Base-by-base conservation (phyloP, 2,113 vertebrate species). In the Ornithorhynchus anatinus region DNA sequence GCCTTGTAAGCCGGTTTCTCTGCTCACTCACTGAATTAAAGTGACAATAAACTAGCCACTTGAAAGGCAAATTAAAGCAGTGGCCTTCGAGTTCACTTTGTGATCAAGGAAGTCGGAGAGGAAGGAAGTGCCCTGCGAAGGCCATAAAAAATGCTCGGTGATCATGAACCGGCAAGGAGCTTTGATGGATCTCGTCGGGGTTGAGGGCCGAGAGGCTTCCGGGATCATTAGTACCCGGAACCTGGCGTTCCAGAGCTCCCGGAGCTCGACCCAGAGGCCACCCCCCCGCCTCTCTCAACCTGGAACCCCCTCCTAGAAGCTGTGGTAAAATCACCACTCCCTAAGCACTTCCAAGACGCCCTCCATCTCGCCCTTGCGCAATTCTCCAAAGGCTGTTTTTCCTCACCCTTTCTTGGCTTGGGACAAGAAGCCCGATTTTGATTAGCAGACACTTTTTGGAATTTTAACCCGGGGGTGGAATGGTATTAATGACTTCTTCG, bases 291-390 rank as follows among this genome's bases (percentile, higher is more conserved):
- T n/a, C n/a, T n/a, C 20, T 44, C 29, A 48, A 12, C 29, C 40
- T 22, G 57, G 40, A 53, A 56, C 57, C 52, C 69, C 53, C 29
- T 43, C 38, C 12, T 2, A 22, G 23, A 32, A 37, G 47, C 48
- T 15, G 6, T 19, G 35, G 25, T 65, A 35, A 61, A 7, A 5
- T 15, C 19, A 5, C 19, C 8, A 3, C 44, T 59, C 74, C 59
- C 35, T 40, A 66, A 36, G 47, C 1, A 3, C 9, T 5, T 39
- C 51, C 27, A 12, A 27, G 7, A 29, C 29, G 25, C 8, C 27
- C 29, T 71, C 48, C 32, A 23, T 57, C 54, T 59, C 51, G 56
- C 33, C 38, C 76, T 69, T 75, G 45, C 52, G 52, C 31, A 35
- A 35, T 12, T 37, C 53, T 20, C 52, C 31, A 19, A 42, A 20